Conservation (phyloP, 2,113 vertebrate species). For the Prunella himalayana region DNA sequence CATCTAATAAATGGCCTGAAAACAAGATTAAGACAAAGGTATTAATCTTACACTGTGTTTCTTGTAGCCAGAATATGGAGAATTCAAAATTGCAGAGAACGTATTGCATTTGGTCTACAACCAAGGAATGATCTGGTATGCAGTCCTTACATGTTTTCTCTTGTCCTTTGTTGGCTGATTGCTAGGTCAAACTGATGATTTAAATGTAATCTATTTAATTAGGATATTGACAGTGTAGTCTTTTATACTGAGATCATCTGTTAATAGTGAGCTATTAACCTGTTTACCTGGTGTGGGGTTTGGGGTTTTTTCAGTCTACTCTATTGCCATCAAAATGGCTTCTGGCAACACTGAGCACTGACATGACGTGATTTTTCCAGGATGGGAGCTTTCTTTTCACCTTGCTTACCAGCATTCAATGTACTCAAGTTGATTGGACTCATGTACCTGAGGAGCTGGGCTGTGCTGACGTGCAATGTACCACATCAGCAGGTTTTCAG, state of each 20-base stretch:
- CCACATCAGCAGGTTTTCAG: constrained; percentile 97
- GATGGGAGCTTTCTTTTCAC: constrained; percentile 99
- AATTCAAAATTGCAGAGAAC: constrained; percentile 99
- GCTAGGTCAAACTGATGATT: background rate
- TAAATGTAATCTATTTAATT: background rate
- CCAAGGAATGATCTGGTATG: constrained; percentile 99
- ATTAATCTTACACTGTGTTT: background rate
- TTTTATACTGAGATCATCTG: background rate
- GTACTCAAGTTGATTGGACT: constrained; percentile 93
- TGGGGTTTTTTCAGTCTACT: background rate
- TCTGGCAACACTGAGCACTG: background rate
- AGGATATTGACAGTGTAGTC: background rate
- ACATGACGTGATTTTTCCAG: constrained; percentile 57
- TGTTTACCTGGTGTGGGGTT: background rate
- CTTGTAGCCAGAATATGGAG: constrained; percentile 94
- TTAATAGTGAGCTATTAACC: background rate
- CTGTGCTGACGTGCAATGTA: constrained; percentile 95
- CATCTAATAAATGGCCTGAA: background rate
- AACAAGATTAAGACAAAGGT: background rate
- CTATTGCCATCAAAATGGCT: background rate
- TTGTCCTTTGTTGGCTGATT: background rate
- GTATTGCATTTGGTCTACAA: constrained; percentile 97
- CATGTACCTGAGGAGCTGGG: constrained; percentile 99
- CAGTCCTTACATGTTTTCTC: background rate
- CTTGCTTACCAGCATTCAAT: constrained; percentile 95